Percentiles rank a stretch among this genome's conserved stretches.
These are phyloP conservation scores for Craterocephalus amniculus DNA, from an alignment of 2,797 vertebrate species.

Conservation along the genomic window DNA sequence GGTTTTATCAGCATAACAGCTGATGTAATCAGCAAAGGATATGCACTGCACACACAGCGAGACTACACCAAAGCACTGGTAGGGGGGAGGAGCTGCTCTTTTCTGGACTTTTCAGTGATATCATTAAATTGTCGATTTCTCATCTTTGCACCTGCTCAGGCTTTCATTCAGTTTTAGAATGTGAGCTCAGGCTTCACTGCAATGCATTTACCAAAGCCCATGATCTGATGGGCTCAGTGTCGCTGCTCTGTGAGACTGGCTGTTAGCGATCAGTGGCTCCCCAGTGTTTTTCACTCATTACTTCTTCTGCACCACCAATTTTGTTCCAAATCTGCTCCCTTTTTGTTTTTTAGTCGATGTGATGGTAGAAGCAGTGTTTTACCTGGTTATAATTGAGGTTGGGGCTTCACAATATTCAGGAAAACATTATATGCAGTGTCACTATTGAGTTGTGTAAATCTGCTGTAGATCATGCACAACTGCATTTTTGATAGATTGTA, in stretches of 20 bases:
- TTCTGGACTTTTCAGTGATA: conserved; percentile 38
- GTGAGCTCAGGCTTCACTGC: conserved; percentile 18
- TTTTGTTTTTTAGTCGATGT: not conserved
- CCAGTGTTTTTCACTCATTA: conserved; percentile 1
- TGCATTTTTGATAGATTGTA: too few relatives aligned
- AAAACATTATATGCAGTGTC: not conserved
- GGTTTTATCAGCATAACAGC: conserved; percentile 50
- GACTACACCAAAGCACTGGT: conserved; percentile 43
- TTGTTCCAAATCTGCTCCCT: not conserved
- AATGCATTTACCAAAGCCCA: conserved; percentile 26
- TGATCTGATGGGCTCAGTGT: conserved; percentile 14
- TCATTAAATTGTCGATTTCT: conserved; percentile 46
- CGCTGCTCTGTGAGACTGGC: not conserved
- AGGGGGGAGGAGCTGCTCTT: conserved; percentile 29
- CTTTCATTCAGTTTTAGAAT: conserved; percentile 30
- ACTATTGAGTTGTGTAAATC: too few relatives aligned
- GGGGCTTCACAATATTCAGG: not conserved
- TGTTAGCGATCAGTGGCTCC: not conserved
- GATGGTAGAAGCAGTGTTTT: not conserved
- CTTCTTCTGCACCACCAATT: not conserved
- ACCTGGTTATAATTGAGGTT: not conserved
- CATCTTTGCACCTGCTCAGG: conserved; percentile 55
- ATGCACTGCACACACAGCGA: conserved; percentile 52
- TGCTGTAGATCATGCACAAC: too few relatives aligned
- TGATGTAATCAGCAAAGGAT: conserved; percentile 59